A percentile compares a stretch with the other conserved stretches of the same genome.
Evolutionary conservation across 2,797 vertebrate genomes (phyloP).

Genomic region (Anguilla marmorata): DNA sequence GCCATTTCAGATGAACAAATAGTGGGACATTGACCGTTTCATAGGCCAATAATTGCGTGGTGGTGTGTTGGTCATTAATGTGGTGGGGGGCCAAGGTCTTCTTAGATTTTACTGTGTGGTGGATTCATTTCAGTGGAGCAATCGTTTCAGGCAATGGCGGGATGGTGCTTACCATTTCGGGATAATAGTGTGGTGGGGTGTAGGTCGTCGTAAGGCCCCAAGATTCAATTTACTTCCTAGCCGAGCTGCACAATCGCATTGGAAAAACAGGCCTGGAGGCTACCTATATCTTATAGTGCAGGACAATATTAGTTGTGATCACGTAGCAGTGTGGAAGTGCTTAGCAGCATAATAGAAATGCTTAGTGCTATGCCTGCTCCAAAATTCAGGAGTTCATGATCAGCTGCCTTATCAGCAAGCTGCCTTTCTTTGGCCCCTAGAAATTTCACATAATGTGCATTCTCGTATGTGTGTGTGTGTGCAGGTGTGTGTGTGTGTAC

Average conservation of each 20-base stretch:
- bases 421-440: background rate
- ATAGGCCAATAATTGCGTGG: background rate
- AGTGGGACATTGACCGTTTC: background rate
- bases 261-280: background rate
- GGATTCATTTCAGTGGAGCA: background rate
- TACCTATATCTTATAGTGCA: background rate
- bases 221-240: background rate
- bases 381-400: background rate
- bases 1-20: background rate
- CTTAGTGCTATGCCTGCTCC: background rate
- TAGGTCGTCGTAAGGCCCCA: background rate
- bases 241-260: background rate
- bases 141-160: background rate
- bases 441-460: slow-evolving; percentile 13
- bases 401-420: background rate
- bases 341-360: background rate
- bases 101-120: too few relatives aligned
- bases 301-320: background rate
- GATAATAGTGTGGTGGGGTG: background rate
- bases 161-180: background rate
- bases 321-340: background rate
- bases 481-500: background rate
- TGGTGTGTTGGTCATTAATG: too few relatives aligned
- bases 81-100: too few relatives aligned
- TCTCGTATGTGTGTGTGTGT: background rate